Conservation (phyloP, 1,140 invertebrate species). For the Drosophila funebris region DNA sequence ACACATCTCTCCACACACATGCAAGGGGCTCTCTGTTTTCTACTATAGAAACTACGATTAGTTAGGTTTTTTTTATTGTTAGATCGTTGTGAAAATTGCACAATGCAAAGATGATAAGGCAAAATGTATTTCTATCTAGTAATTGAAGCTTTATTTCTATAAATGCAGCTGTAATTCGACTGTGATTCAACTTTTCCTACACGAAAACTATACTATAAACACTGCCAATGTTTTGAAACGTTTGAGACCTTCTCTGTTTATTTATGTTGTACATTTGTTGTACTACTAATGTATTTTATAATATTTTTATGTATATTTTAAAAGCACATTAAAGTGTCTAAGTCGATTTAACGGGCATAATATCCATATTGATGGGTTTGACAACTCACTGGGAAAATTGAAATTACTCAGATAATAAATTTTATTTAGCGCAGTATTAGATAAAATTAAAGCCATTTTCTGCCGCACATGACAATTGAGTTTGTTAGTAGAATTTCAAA, state of each 20-base stretch:
- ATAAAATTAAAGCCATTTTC: neutral
- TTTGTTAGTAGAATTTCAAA: slow-evolving; percentile 3
- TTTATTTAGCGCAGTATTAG: neutral
- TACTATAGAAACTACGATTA: no score
- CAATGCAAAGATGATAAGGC: neutral
- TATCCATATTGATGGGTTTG: neutral
- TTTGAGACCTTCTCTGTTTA: neutral
- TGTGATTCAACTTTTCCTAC: neutral
- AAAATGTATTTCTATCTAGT: neutral
- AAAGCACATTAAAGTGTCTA: neutral
- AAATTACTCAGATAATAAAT: neutral
- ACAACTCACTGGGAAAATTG: neutral
- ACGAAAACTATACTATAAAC: neutral
- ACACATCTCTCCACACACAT: neutral
- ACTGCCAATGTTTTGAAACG: neutral
- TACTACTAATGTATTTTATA: no score
- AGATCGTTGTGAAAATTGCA: neutral
- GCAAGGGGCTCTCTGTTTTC: no score
- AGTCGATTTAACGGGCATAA: neutral
- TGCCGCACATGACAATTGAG: neutral
- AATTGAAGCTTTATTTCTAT: neutral
- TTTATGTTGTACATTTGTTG: neutral
- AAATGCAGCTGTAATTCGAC: neutral
- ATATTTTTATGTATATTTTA: neutral
- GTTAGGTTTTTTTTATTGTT: neutral